A percentile compares a stretch with the other conserved stretches of the same genome.
Conservation (phyloP, 2,888 invertebrate species). For the Rhingia campestris region DNA sequence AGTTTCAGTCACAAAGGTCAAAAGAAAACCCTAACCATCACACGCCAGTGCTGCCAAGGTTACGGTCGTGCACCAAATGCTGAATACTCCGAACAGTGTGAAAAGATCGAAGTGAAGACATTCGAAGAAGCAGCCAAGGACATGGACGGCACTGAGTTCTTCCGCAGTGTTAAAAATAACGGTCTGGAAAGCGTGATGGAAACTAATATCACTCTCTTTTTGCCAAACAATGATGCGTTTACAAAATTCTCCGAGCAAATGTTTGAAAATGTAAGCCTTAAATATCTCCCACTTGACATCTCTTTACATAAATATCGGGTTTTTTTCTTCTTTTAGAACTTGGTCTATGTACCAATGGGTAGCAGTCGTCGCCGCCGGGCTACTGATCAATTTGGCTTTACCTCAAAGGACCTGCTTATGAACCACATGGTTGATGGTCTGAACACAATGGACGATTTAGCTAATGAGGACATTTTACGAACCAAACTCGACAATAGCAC, state of each 20-base stretch:
- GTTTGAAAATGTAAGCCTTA: constrained; percentile 83
- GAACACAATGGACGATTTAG: constrained; percentile 84
- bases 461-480: constrained; percentile 84
- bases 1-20: constrained; percentile 85
- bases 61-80: constrained; percentile 83
- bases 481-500: constrained; percentile 79
- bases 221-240: constrained; percentile 86
- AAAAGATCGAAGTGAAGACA: constrained; percentile 85
- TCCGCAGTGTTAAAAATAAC: constrained; percentile 84
- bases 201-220: constrained; percentile 86
- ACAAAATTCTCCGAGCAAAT: constrained; percentile 84
- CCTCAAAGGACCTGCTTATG: constrained; percentile 84
- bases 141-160: constrained; percentile 85
- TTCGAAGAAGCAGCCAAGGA: constrained; percentile 85
- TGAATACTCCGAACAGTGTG: constrained; percentile 83
- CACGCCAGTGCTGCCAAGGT: constrained; percentile 88
- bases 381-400: constrained; percentile 74
- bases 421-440: constrained; percentile 85
- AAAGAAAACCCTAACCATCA: constrained; percentile 85
- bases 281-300: no score
- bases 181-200: constrained; percentile 83
- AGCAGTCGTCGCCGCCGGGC: constrained; percentile 74
- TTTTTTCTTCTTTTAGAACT: constrained; percentile 81
- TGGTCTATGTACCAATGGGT: constrained; percentile 80
- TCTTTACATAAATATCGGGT: neutral